Evolutionary conservation across 2,888 invertebrate species (phyloP).

Genomic region (Leucoptera coffeella): DNA sequence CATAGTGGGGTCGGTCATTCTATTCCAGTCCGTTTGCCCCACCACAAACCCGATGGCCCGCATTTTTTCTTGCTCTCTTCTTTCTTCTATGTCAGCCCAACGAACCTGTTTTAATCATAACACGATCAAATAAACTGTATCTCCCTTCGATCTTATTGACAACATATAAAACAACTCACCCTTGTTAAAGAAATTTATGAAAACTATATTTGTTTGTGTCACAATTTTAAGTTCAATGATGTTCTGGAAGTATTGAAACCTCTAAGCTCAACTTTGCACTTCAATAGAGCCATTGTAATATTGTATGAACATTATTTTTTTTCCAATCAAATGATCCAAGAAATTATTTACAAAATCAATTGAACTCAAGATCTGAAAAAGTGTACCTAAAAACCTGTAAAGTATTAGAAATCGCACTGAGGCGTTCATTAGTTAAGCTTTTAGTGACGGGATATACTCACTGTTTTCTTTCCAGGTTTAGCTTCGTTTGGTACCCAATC

Average conservation of each 20-base stretch:
- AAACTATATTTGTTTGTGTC: background rate
- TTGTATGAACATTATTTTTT: too few species aligned
- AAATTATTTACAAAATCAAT: too few species aligned
- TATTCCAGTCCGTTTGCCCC: constrained; percentile 93
- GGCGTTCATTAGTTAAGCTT: too few species aligned
- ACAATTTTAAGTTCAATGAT: too few species aligned
- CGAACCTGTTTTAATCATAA: constrained; percentile 71
- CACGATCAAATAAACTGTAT: constrained; percentile 28
- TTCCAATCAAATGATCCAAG: too few species aligned
- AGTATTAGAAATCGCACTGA: too few species aligned
- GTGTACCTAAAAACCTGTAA: too few species aligned
- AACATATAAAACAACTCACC: background rate
- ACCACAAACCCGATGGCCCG: constrained; percentile 94
- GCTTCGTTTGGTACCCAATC: constrained; percentile 62
- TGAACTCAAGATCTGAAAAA: too few species aligned
- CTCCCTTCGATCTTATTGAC: too few species aligned
- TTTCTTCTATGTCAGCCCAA: constrained; percentile 96
- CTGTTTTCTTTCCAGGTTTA: constrained; percentile 81
- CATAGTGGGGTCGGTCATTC: constrained; percentile 89
- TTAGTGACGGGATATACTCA: constrained; percentile 48
- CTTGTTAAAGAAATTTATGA: background rate
- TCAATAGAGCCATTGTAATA: too few species aligned
- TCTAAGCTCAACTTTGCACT: too few species aligned
- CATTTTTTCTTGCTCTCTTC: constrained; percentile 85
- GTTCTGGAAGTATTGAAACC: too few species aligned